Percentiles rank a stretch among this genome's conserved stretches.
Conservation (phyloP, 2,113 vertebrate genomes). For the Lepus europaeus region DNA sequence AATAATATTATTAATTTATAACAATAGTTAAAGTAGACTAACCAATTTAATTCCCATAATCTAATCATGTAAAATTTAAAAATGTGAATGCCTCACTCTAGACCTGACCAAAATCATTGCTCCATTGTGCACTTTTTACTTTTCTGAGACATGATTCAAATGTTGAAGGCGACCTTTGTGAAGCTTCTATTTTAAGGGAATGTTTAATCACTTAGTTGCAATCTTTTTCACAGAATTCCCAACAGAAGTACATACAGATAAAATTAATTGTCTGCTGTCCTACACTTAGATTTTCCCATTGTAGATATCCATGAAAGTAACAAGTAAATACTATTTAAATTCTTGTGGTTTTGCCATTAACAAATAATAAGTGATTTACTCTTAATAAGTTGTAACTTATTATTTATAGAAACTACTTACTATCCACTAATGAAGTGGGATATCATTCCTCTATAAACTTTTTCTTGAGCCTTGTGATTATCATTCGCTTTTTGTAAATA, state of each 20-base stretch:
- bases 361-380: not conserved
- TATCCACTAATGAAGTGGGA: not conserved
- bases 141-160: not conserved
- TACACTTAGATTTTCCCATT: not conserved
- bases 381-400: not conserved
- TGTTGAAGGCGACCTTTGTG: not conserved
- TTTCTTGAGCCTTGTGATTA: not conserved
- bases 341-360: not conserved
- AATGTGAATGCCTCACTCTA: not conserved
- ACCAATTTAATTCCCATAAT: not conserved
- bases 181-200: not conserved
- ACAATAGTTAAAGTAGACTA: not conserved
- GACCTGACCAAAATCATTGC: not conserved
- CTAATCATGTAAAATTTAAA: not conserved
- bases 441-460: not conserved
- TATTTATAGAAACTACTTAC: not conserved
- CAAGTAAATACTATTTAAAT: not conserved
- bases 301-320: not conserved
- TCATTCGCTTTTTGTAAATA: not conserved
- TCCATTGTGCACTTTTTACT: not conserved
- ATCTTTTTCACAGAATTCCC: not conserved
- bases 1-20: not conserved
- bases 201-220: not conserved
- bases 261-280: fast-evolving
- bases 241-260: not conserved